Conservation (phyloP, 2,797 vertebrate genomes). For the Phrynocephalus forsythii region DNA sequence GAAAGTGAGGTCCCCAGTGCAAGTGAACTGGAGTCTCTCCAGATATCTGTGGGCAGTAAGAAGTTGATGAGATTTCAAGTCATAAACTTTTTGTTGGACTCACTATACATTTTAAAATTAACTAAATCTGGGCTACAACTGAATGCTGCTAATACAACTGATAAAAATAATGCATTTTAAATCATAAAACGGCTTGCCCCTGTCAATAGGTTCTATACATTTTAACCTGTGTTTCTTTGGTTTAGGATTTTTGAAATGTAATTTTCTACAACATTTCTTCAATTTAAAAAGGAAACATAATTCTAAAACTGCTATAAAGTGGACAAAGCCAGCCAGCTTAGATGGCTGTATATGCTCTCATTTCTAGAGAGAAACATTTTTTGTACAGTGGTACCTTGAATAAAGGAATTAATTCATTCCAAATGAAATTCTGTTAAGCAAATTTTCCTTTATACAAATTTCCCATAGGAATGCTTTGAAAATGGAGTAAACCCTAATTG, state of each 20-base stretch:
- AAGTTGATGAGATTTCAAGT: conserved; percentile 52
- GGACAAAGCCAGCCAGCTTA: background rate
- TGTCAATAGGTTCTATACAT: background rate
- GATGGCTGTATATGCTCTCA: background rate
- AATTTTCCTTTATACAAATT: too few species aligned
- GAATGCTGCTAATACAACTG: background rate
- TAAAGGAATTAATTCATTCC: too few species aligned
- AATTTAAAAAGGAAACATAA: background rate
- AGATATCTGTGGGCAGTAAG: conserved; percentile 56
- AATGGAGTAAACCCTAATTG: too few species aligned
- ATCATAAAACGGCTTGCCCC: background rate
- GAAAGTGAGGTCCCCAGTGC: conserved; percentile 56
- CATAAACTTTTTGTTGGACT: background rate
- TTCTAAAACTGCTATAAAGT: background rate
- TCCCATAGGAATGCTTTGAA: too few species aligned
- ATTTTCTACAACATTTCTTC: background rate
- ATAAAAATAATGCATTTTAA: background rate
- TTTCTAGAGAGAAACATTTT: background rate
- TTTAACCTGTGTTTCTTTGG: background rate
- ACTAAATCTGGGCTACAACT: background rate
- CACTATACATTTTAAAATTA: background rate
- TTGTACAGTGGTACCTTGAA: background rate
- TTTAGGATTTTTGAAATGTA: background rate
- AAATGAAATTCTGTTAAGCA: too few species aligned
- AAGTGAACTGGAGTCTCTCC: conserved; percentile 33